Percentiles rank a stretch among this genome's conserved stretches.
These are phyloP conservation scores for Philopotamus ludificatus DNA, from an alignment of 1,140 invertebrate species.

Conservation along the genomic window DNA sequence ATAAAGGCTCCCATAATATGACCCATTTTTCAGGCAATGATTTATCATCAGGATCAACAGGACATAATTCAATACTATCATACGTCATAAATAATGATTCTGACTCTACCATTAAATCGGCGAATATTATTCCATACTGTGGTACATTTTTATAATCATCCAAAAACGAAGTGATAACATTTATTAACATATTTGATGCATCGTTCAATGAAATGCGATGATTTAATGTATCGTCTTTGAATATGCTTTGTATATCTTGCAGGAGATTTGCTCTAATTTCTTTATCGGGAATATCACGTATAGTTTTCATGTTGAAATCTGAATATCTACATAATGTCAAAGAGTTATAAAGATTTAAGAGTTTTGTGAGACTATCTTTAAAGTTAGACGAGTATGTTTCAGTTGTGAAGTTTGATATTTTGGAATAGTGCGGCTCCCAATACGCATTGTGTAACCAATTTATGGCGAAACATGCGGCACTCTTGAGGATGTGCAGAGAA, in stretches of 20 bases:
- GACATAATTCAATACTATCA: constrained; percentile 45
- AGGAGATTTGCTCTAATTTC: constrained; percentile 43
- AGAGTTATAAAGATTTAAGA: constrained; percentile 46
- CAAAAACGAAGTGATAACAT: constrained; percentile 14
- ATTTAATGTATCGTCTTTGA: neutral
- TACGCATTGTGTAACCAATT: constrained; percentile 62
- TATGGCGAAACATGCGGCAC: constrained; percentile 57
- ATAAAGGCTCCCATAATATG: constrained; percentile 57
- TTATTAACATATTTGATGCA: neutral
- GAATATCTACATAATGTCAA: constrained; percentile 25
- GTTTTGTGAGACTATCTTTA: constrained; percentile 43
- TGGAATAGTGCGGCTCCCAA: constrained; percentile 46
- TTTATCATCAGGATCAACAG: constrained; percentile 16
- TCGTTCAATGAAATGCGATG: neutral
- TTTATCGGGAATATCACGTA: constrained; percentile 47
- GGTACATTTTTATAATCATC: neutral
- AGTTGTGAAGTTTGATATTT: constrained; percentile 22
- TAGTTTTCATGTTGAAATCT: constrained; percentile 45
- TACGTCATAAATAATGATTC: constrained; percentile 49
- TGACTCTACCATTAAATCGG: constrained; percentile 45
- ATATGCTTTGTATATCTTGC: neutral
- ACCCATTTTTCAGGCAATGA: constrained; percentile 27
- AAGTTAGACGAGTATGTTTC: constrained; percentile 29
- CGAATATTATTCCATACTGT: constrained; percentile 8
- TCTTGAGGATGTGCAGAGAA: constrained; percentile 56